Conservation (phyloP, 2,113 vertebrate genomes). For the Cranoglanis bouderius region DNA sequence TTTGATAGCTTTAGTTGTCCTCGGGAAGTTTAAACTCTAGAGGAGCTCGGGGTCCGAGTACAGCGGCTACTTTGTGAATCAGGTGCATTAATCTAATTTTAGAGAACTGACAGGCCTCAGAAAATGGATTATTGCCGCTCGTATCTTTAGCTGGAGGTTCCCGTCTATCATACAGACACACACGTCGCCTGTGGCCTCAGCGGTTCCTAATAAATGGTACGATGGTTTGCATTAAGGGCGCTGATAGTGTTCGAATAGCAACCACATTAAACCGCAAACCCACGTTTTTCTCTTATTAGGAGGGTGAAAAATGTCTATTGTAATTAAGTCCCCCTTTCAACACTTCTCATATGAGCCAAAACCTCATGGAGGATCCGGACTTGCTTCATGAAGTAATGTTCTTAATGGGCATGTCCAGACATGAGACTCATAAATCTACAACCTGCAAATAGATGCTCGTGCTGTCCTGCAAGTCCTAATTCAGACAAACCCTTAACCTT, state of each 20-base stretch:
- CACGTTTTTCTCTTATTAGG: neutral
- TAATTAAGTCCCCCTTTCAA: constrained; percentile 21
- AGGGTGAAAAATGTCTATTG: constrained; percentile 11
- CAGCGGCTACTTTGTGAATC: constrained; percentile 66
- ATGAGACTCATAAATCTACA: constrained; percentile 43
- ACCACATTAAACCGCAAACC: neutral
- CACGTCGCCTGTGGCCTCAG: constrained; percentile 11
- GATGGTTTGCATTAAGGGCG: neutral
- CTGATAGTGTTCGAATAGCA: neutral
- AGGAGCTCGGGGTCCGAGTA: constrained; percentile 57
- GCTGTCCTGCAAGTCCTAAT: constrained; percentile 26
- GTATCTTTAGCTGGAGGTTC: constrained; percentile 67
- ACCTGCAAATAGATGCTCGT: constrained; percentile 35
- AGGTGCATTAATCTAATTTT: constrained; percentile 76
- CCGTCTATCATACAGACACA: constrained; percentile 55
- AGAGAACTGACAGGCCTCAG: constrained; percentile 66
- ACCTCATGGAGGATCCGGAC: constrained; percentile 19
- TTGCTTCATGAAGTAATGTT: constrained; percentile 38
- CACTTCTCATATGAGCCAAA: neutral
- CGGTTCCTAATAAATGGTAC: too few relatives aligned
- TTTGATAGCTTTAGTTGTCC: constrained; percentile 68
- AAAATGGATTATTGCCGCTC: constrained; percentile 66
- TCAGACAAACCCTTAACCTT: constrained; percentile 2
- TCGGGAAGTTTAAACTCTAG: constrained; percentile 55
- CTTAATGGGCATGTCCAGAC: constrained; percentile 36